phyloP scores from a whole-genome alignment of 1,140 invertebrate species.

The Drosophila baimaii region DNA sequence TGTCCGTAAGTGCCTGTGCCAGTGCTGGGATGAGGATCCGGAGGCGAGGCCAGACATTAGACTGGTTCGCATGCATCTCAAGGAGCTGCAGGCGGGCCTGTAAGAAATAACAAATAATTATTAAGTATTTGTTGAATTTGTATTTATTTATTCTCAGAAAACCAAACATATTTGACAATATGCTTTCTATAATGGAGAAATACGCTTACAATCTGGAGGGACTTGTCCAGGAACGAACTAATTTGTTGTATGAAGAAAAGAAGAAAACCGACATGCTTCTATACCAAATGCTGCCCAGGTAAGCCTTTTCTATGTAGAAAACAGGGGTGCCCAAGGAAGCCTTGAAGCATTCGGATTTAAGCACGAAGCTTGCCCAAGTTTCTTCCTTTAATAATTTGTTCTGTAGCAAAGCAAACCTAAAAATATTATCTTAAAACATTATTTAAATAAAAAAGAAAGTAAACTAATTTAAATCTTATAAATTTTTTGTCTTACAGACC shows the following conservation, averaged over 20 bases:
- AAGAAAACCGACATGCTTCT: conserved; percentile 96
- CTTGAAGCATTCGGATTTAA: too few relatives aligned
- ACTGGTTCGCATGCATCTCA: conserved; percentile 88
- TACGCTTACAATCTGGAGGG: conserved; percentile 97
- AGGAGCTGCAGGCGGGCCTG: conserved; percentile 91
- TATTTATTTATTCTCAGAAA: conserved; percentile 86
- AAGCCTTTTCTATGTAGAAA: conserved; percentile 19
- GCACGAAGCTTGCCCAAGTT: neutral
- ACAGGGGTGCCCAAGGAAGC: neutral
- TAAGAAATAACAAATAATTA: conserved; percentile 77
- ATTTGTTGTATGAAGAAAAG: conserved; percentile 95
- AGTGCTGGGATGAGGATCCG: conserved; percentile 92
- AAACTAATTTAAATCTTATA: too few relatives aligned
- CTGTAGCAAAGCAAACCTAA: neutral
- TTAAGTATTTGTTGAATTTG: neutral
- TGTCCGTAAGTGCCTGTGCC: conserved; percentile 93
- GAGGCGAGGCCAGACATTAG: conserved; percentile 94
- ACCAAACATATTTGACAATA: conserved; percentile 96
- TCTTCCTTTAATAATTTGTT: neutral
- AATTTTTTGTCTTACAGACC: conserved; percentile 87
- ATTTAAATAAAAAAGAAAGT: neutral
- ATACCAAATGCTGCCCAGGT: conserved; percentile 95
- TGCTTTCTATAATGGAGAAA: conserved; percentile 97
- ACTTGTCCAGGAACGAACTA: conserved; percentile 93
- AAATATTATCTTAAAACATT: neutral